Conservation (phyloP, 2,797 vertebrate genomes). For the Anniella stebbinsi region DNA sequence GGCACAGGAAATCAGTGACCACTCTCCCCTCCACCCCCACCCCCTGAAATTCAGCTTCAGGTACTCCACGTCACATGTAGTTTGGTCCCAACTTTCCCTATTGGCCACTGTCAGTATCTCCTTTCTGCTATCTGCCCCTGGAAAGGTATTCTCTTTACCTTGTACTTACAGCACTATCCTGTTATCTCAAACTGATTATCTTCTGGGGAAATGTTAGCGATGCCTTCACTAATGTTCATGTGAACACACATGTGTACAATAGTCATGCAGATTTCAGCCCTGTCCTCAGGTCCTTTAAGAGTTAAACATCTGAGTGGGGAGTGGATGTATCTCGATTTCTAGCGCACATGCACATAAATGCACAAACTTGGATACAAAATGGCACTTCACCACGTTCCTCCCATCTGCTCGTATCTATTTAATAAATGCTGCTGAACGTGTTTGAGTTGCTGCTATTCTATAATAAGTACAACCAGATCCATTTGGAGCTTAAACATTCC, state of each 20-base stretch:
- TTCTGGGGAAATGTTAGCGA: background rate
- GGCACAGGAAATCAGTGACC: background rate
- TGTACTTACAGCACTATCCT: background rate
- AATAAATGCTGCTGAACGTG: background rate
- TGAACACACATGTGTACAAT: background rate
- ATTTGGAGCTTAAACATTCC: conserved; percentile 34
- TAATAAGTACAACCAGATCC: conserved; percentile 30
- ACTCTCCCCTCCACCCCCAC: too few species aligned
- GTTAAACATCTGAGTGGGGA: background rate
- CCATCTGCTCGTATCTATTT: background rate
- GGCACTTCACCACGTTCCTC: background rate
- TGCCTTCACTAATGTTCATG: background rate
- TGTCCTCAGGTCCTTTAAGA: background rate
- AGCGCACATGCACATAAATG: background rate
- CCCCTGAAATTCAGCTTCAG: background rate
- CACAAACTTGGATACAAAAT: background rate
- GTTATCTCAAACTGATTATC: background rate
- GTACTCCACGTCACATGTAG: background rate
- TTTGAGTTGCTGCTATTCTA: conserved; percentile 9
- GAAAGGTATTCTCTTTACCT: background rate
- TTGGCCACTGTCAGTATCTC: background rate
- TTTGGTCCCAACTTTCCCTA: background rate
- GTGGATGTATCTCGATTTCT: background rate
- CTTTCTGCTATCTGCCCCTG: background rate
- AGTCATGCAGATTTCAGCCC: too few species aligned